phyloP scores from a whole-genome alignment of 92 coral and sea anemone genomes.

The Desmophyllum pertusum region DNA sequence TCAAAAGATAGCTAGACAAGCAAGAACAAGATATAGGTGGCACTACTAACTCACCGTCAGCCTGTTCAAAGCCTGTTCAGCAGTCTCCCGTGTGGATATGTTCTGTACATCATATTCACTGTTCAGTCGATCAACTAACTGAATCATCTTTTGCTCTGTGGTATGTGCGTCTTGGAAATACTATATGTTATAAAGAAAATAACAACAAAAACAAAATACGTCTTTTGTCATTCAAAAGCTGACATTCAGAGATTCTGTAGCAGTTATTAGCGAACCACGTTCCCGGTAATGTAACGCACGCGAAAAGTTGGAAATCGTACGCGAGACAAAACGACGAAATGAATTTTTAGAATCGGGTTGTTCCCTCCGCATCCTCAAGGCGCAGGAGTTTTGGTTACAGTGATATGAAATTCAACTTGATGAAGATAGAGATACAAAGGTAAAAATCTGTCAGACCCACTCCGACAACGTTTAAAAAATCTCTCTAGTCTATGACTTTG shows the following conservation, averaged over 20 bases:
- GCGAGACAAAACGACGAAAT: background rate
- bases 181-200: slow-evolving; percentile 21
- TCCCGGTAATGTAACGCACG: background rate
- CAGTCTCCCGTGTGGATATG: slow-evolving; percentile 64
- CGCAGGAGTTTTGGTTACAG: no score
- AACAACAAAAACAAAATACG: background rate
- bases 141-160: slow-evolving; percentile 81
- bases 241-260: background rate
- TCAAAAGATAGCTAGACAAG: no score
- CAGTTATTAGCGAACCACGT: background rate
- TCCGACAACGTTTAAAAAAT: no score
- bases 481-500: no score
- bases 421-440: no score
- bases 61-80: slow-evolving; percentile 65
- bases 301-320: background rate
- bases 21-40: no score
- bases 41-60: slow-evolving; percentile 77
- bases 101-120: slow-evolving; percentile 78
- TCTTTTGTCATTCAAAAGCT: background rate
- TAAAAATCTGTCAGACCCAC: no score
- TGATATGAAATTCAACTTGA: no score
- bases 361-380: no score
- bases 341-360: background rate
- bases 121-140: slow-evolving; percentile 73
- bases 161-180: slow-evolving; percentile 78